A percentile compares a stretch with the other conserved stretches of the same genome.
These are phyloP conservation scores for Osmerus mordax DNA, from an alignment of 2,113 vertebrate genomes.

Conservation along the genomic window DNA sequence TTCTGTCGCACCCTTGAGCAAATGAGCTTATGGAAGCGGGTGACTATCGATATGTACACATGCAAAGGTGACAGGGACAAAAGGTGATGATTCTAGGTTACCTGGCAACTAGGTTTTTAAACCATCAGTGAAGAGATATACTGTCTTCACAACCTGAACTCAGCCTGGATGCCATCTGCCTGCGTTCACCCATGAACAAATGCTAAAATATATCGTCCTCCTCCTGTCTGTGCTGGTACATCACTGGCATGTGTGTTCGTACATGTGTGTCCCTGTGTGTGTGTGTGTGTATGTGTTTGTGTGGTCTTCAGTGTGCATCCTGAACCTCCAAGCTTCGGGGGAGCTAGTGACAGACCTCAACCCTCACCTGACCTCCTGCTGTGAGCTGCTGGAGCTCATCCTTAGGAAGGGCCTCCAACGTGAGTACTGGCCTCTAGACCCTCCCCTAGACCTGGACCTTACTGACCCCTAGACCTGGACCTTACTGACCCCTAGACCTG, in stretches of 20 bases:
- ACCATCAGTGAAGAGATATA: no score
- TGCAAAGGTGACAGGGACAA: not conserved
- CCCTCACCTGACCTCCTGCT: constrained; percentile 74
- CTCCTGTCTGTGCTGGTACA: no score
- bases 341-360: constrained; percentile 67
- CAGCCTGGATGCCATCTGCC: no score
- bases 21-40: no score
- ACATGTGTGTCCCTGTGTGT: not conserved
- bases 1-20: no score
- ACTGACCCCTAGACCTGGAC: not conserved
- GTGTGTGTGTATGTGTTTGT: constrained; percentile 14
- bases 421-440: not conserved
- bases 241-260: not conserved
- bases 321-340: constrained; percentile 69
- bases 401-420: constrained; percentile 79
- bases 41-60: not conserved
- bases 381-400: constrained; percentile 80
- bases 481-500: not conserved
- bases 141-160: no score
- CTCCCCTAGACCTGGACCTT: no score
- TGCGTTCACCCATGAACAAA: no score
- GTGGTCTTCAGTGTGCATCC: constrained; percentile 65
- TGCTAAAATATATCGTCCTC: no score
- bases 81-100: not conserved
- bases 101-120: not conserved